These are phyloP conservation scores for Protosalanx chinensis DNA, from an alignment of 2,797 vertebrate species.

Conservation along the genomic window DNA sequence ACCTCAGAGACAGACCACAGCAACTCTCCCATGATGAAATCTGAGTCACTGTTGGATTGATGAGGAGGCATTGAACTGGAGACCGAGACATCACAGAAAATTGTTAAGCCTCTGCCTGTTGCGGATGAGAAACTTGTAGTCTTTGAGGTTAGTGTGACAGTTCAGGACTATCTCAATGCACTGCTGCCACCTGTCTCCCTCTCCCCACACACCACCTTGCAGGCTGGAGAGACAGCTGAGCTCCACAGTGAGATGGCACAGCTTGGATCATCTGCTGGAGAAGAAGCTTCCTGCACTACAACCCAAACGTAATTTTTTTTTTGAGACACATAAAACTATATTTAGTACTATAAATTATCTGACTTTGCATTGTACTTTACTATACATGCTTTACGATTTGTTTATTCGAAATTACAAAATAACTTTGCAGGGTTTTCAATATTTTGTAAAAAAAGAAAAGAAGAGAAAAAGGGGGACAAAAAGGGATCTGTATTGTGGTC, in stretches of 20 bases:
- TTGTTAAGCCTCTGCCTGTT: background rate
- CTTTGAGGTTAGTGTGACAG: background rate
- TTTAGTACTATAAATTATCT: background rate
- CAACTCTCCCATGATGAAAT: background rate
- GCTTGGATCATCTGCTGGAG: background rate
- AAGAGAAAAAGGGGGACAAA: no score
- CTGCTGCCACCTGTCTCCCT: background rate
- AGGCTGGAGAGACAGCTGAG: background rate
- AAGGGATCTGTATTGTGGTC: background rate
- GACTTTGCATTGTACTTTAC: background rate
- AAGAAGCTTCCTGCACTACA: background rate
- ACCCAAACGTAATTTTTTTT: background rate
- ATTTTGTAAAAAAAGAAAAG: background rate
- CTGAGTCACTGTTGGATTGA: background rate
- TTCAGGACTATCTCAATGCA: background rate
- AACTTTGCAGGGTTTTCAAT: background rate
- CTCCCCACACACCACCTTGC: background rate
- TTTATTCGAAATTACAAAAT: background rate
- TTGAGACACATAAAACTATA: background rate
- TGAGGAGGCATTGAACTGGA: slow-evolving; percentile 4
- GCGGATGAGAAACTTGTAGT: background rate
- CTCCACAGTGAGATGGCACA: background rate
- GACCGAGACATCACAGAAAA: background rate
- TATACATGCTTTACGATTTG: background rate
- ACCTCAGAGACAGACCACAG: background rate